Conservation (phyloP, 2,113 vertebrate species). For the Pluvianellus socialis region DNA sequence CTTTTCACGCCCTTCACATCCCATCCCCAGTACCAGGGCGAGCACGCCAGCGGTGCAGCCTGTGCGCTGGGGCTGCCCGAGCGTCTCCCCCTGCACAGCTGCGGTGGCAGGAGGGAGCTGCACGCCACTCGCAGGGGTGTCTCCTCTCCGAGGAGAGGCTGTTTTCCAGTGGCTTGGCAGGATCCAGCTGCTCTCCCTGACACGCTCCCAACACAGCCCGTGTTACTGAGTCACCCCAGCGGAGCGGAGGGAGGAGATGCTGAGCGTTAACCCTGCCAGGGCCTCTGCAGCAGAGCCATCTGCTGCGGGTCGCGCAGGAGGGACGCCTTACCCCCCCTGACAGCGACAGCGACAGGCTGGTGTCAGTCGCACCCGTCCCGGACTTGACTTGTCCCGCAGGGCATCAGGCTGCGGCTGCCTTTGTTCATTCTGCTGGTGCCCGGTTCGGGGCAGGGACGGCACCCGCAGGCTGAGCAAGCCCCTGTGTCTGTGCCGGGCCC, state of each 20-base stretch:
- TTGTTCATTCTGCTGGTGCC: not conserved
- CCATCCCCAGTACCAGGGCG: accelerated
- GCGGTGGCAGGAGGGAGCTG: not conserved
- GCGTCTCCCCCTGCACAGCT: not conserved
- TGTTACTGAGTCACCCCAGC: not conserved
- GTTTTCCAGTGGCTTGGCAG: not conserved
- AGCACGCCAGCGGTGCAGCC: accelerated
- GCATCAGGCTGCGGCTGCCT: not conserved
- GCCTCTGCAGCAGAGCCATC: not conserved
- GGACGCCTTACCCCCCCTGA: not conserved
- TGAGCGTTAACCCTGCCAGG: not conserved
- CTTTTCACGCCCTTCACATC: accelerated
- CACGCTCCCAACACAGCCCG: not conserved
- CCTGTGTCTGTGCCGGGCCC: not conserved
- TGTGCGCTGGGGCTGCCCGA: not conserved
- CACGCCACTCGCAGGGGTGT: not conserved
- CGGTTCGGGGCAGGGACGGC: accelerated
- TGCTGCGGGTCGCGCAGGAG: accelerated
- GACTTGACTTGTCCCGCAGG: not conserved
- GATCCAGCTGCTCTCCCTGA: not conserved
- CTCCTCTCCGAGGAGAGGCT: not conserved
- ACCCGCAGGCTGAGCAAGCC: not conserved
- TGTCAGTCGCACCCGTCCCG: not conserved
- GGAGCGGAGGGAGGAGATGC: not conserved
- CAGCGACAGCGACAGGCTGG: not conserved